phyloP scores from a whole-genome alignment of 2,113 vertebrate species.

The Gambusia affinis region DNA sequence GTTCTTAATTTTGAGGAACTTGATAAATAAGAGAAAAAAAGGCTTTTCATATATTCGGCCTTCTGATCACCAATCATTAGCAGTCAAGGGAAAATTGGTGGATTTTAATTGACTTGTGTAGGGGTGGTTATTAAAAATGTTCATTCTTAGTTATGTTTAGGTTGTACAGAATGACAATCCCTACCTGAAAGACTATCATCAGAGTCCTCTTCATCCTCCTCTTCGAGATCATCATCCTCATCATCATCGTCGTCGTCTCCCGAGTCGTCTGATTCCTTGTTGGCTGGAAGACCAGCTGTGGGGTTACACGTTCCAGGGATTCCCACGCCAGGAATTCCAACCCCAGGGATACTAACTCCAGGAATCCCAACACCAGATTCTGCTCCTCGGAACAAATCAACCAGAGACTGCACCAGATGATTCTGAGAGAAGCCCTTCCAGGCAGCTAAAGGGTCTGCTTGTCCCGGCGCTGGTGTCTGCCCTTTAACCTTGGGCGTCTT shows the following conservation, averaged over 20 bases:
- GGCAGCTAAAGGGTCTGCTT: slow-evolving; percentile 70
- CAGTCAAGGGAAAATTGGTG: not conserved
- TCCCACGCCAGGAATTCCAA: slow-evolving; percentile 71
- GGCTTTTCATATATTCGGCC: not conserved
- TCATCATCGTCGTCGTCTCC: slow-evolving; percentile 86
- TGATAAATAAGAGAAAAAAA: not conserved
- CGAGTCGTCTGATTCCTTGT: slow-evolving; percentile 97
- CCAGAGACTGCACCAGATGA: slow-evolving; percentile 87
- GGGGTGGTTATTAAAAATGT: no score
- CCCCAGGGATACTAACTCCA: slow-evolving; percentile 73
- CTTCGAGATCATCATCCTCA: slow-evolving; percentile 90
- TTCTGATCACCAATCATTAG: not conserved
- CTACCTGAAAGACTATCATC: slow-evolving; percentile 97
- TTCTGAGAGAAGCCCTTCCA: slow-evolving; percentile 86
- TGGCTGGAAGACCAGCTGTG: slow-evolving; percentile 84
- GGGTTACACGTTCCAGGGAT: slow-evolving; percentile 74
- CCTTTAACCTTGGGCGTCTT: slow-evolving; percentile 82
- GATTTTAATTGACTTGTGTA: no score
- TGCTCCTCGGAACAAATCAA: slow-evolving; percentile 90
- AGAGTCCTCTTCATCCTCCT: slow-evolving; percentile 91
- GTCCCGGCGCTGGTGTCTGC: slow-evolving; percentile 57
- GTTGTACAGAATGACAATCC: not conserved
- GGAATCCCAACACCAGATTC: slow-evolving; percentile 83
- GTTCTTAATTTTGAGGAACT: not conserved
- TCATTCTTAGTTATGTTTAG: not conserved